Conservation (phyloP, 1,140 invertebrate species). For the Pseudobourletiella spinata region DNA sequence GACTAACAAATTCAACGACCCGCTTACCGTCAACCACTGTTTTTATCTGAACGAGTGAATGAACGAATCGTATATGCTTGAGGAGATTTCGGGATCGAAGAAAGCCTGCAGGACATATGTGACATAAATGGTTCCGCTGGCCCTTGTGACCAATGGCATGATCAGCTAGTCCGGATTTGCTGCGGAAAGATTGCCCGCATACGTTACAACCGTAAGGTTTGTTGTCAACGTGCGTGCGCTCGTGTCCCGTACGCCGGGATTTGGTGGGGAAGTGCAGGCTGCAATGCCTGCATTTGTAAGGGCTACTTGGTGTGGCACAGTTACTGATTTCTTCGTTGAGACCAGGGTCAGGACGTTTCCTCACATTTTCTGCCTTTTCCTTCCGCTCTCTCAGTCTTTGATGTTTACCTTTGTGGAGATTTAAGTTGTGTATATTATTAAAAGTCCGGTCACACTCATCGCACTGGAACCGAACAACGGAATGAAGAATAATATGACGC, state of each 20-base stretch:
- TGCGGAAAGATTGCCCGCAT: neutral
- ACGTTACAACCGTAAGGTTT: neutral
- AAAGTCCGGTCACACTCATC: neutral
- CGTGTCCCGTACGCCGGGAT: neutral
- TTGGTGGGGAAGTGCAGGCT: neutral
- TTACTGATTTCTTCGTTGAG: no score
- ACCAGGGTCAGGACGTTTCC: neutral
- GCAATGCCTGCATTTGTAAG: neutral
- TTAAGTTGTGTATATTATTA: neutral
- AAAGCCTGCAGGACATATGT: neutral
- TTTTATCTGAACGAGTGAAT: neutral
- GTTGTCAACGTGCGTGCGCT: neutral
- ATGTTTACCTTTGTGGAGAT: slow-evolving; percentile 2
- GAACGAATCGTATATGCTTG: neutral
- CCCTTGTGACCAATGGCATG: neutral
- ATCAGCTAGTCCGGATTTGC: neutral
- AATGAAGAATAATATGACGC: neutral
- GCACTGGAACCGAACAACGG: neutral
- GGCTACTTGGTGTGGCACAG: no score
- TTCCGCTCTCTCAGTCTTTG: neutral
- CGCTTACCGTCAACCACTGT: neutral
- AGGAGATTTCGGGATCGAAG: neutral
- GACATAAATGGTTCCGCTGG: neutral
- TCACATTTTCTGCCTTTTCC: neutral
- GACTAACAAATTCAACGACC: neutral